Conservation (phyloP, 2,888 invertebrate genomes). For the Merodon equestris region DNA sequence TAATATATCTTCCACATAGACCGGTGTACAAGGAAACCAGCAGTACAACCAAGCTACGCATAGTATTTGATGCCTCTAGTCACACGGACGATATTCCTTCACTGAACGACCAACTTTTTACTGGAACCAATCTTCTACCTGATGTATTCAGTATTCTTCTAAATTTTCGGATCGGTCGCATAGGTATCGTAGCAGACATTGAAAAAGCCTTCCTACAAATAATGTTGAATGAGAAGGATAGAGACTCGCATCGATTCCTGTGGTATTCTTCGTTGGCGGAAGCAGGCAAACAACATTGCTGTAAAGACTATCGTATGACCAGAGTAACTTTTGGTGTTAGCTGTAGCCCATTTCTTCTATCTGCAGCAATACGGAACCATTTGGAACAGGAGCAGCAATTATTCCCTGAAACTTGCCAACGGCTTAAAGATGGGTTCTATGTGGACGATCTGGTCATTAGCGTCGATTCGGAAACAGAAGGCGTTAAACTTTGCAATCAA, state of each 20-base stretch:
- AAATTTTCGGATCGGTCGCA: constrained; percentile 14
- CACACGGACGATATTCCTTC: constrained; percentile 2
- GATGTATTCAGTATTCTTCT: constrained; percentile 10
- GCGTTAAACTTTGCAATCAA: not conserved
- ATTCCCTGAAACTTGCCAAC: constrained; percentile 8
- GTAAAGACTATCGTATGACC: constrained; percentile 6
- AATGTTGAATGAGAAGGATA: not conserved
- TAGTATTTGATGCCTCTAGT: too few species aligned
- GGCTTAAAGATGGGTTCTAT: constrained; percentile 4
- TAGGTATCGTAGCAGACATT: constrained; percentile 12
- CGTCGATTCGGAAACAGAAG: constrained; percentile 3
- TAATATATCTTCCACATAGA: constrained; percentile 4
- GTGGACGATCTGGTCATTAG: constrained; percentile 16
- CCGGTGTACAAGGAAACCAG: constrained; percentile 11
- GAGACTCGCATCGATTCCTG: constrained; percentile 5
- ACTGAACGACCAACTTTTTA: constrained; percentile 16
- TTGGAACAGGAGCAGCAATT: not conserved
- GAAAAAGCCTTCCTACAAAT: constrained; percentile 25
- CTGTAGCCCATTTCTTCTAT: constrained; percentile 9
- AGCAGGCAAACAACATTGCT: not conserved
- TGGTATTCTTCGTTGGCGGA: constrained; percentile 19
- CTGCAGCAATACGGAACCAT: constrained; percentile 4
- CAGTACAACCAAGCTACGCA: constrained; percentile 6
- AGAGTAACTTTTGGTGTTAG: constrained; percentile 13
- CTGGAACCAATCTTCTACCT: constrained; percentile 8